Evolutionary conservation across 2,113 vertebrate species (phyloP).

Genomic region (Picathartes gymnocephalus): DNA sequence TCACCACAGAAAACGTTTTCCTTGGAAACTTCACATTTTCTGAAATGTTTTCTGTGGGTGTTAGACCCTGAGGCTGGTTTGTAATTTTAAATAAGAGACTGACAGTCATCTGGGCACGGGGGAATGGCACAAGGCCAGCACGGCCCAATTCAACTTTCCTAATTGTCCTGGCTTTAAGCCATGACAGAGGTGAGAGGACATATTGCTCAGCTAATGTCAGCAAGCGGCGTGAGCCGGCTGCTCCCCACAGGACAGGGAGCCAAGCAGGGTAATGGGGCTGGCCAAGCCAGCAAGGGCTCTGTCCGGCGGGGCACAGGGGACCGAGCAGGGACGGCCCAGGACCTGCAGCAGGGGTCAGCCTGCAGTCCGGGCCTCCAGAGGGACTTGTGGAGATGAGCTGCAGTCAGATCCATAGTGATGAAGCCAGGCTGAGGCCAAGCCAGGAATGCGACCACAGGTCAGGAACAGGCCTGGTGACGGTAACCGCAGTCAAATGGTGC

Average conservation of each 20-base stretch:
- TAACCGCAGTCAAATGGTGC: background rate
- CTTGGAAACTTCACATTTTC: background rate
- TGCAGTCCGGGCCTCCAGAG: background rate
- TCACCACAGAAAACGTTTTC: background rate
- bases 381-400: background rate
- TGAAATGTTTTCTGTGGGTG: background rate
- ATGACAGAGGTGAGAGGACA: background rate
- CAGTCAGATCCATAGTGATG: background rate
- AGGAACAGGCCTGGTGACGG: background rate
- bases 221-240: accelerated
- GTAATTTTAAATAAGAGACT: background rate
- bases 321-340: background rate
- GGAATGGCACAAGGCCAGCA: background rate
- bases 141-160: background rate
- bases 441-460: background rate
- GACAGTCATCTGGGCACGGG: background rate
- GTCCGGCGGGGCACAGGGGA: background rate
- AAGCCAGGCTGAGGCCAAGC: background rate
- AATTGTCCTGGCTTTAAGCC: background rate
- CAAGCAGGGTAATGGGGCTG: background rate
- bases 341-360: background rate
- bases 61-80: background rate
- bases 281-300: background rate
- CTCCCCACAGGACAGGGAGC: background rate
- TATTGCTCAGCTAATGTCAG: background rate